Evolutionary conservation across 2,888 invertebrate species (phyloP), one percentile per base, ranked within the genome.

Genomic region (Heliconius charithonia): DNA sequence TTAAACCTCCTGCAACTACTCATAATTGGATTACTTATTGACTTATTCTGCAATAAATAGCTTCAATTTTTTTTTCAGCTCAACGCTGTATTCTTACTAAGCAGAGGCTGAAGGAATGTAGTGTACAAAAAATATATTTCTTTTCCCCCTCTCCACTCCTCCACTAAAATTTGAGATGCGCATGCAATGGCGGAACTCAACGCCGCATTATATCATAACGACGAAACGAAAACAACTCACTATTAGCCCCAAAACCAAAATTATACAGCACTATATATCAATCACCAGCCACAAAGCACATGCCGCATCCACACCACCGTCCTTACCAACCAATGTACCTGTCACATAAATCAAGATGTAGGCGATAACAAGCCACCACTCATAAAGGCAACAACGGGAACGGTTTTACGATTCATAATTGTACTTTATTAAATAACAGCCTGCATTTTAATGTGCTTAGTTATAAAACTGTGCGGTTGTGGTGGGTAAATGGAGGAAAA

Each of bases 351-450:
- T 94, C 94, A 94, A 91, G 93, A 93, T 93, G 91, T 85, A 86
- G 86, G 89, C 91, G 94, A 94, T 94, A 94, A 93, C 93, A 90
- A 92, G 92, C 89, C 85, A 88, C 89, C 89, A 88, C 88, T 93
- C 92, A 91, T 93, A 93, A 93, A 93, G 89, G 91, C 90, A 90
- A 88, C 90, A 87, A 90, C 92, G 91, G 88, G 92, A 92, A 93
- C 92, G 91, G 91, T 89, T 94, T 94, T 94, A 94, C 92, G 94
- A 94, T 90, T 93, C 93, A 93, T 94, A 94, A 94, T 94, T 94
- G 93, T 92, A 91, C 90, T 93, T 93, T 93, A 93, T 94, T 93
- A 92, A 92, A 93, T 90, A 88, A 87, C 90, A 88, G 90, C 89
- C 91, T 90, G 91, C 90, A 89, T 91, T 91, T 89, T 92, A 91